phyloP scores from a whole-genome alignment of 2,113 vertebrate species.

The Anseranas semipalmata region DNA sequence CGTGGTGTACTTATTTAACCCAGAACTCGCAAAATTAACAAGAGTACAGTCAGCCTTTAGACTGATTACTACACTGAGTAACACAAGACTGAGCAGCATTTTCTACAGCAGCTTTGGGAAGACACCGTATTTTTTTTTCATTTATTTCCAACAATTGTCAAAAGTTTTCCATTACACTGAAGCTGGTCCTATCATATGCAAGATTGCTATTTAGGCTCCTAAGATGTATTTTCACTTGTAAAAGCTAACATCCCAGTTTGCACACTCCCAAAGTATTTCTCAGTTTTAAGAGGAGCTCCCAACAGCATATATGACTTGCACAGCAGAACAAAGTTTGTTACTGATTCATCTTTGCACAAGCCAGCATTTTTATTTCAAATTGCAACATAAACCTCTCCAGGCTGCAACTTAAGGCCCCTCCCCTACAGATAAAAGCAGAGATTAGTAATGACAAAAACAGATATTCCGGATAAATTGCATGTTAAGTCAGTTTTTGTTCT shows the following conservation, averaged over 20 bases:
- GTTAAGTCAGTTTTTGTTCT: neutral
- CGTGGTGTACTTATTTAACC: accelerated
- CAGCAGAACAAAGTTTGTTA: neutral
- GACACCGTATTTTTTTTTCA: neutral
- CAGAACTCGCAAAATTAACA: neutral
- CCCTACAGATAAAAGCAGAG: neutral
- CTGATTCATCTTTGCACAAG: neutral
- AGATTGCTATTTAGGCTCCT: neutral
- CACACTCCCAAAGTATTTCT: neutral
- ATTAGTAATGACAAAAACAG: neutral
- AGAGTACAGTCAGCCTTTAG: neutral
- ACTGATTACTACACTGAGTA: neutral
- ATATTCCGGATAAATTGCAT: neutral
- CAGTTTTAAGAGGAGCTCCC: neutral
- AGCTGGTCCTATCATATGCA: neutral
- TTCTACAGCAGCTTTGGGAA: too few species aligned
- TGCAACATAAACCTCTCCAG: neutral
- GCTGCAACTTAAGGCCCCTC: neutral
- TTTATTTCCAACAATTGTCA: neutral
- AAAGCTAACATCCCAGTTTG: neutral
- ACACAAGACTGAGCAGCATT: neutral
- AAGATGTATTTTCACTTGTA: neutral
- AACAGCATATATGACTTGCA: neutral
- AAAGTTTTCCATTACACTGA: neutral
- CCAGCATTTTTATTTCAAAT: neutral